Percentiles rank a stretch among this genome's conserved stretches.
Conservation (phyloP, 2,888 invertebrate genomes). For the Oscheius myriophilus region DNA sequence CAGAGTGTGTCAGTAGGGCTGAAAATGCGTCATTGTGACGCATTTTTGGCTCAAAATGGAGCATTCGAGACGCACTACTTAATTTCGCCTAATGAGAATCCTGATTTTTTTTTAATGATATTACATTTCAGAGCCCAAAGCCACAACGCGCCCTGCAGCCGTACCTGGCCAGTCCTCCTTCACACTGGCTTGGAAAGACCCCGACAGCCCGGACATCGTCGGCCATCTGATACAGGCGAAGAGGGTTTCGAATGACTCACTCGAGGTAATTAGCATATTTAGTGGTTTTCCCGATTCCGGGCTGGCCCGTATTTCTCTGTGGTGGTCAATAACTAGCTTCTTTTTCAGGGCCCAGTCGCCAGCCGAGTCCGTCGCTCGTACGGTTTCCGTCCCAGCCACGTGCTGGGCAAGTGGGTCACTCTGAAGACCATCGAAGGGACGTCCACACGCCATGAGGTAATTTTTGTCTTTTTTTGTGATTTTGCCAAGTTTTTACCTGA, state of each 20-base stretch:
- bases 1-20: too few relatives aligned
- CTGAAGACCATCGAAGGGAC: slow-evolving; percentile 48
- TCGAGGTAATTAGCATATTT: slow-evolving; percentile 15
- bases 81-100: too few relatives aligned
- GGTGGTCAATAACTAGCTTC: too few relatives aligned
- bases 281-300: too few relatives aligned
- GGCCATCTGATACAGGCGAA: slow-evolving; percentile 80
- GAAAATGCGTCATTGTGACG: too few relatives aligned
- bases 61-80: too few relatives aligned
- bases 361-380: slow-evolving; percentile 6
- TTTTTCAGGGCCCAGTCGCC: slow-evolving; percentile 1
- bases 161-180: slow-evolving; percentile 80
- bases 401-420: slow-evolving; percentile 67
- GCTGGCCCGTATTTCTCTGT: too few relatives aligned
- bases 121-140: slow-evolving; percentile 38
- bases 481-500: too few relatives aligned
- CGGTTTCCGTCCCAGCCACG: slow-evolving; percentile 42
- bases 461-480: not conserved
- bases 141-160: slow-evolving; percentile 62
- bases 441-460: slow-evolving; percentile 31
- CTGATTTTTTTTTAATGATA: not conserved
- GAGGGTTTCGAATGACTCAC: slow-evolving; percentile 45
- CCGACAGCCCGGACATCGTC: slow-evolving; percentile 77
- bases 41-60: too few relatives aligned
- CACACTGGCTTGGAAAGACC: slow-evolving; percentile 87